These are phyloP conservation scores for Sminthurides aquaticus DNA, from an alignment of 2,888 invertebrate genomes.

Conservation along the genomic window DNA sequence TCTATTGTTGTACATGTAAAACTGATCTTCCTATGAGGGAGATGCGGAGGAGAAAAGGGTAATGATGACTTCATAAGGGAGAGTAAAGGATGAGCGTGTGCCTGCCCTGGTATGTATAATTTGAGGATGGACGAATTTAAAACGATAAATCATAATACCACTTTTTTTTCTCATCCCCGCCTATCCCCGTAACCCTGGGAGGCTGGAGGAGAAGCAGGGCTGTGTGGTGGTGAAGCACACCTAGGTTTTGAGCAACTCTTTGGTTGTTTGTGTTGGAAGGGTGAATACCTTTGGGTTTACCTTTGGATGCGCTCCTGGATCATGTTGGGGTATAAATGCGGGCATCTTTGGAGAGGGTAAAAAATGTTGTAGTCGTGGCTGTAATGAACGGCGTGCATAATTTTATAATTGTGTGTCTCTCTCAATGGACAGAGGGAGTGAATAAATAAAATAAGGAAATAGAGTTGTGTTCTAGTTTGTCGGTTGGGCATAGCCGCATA, in stretches of 20 bases:
- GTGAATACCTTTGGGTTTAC: too few species aligned
- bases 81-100: slow-evolving; percentile 5
- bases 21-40: too few species aligned
- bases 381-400: not conserved
- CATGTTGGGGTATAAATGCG: not conserved
- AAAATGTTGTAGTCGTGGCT: not conserved
- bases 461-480: not conserved
- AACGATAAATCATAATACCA: slow-evolving; percentile 21
- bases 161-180: slow-evolving; percentile 2
- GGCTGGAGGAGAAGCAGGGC: too few species aligned
- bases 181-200: not conserved
- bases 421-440: too few species aligned
- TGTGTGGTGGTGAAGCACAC: not conserved
- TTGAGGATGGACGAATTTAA: slow-evolving; percentile 13
- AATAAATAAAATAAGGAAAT: not conserved
- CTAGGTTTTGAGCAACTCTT: not conserved
- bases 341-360: not conserved
- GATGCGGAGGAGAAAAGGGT: too few species aligned
- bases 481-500: not conserved
- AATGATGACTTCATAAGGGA: slow-evolving; percentile 24
- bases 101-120: slow-evolving; percentile 7
- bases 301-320: too few species aligned
- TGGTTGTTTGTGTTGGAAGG: not conserved
- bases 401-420: not conserved
- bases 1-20: too few species aligned